Percentiles rank a stretch among this genome's conserved stretches.
phyloP scores from a whole-genome alignment of 1,140 invertebrate species.

The Aphaenogaster floridana region DNA sequence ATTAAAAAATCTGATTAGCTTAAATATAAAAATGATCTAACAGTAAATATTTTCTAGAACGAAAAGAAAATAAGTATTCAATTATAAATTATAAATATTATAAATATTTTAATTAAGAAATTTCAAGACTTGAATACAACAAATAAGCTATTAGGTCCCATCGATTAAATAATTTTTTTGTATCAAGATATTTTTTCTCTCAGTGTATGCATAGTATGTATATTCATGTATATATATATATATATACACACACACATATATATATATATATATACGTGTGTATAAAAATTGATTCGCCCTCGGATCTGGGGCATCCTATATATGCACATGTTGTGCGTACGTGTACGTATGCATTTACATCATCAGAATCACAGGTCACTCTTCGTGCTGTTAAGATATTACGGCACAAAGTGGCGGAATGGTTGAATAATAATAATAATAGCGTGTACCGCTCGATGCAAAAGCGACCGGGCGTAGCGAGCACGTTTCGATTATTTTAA shows the following conservation, averaged over 20 bases:
- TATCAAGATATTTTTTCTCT: no score
- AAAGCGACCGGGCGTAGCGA: neutral
- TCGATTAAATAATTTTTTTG: no score
- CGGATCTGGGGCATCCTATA: neutral
- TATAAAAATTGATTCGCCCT: constrained; percentile 1
- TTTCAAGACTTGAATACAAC: no score
- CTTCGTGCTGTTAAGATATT: neutral
- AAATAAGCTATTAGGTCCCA: no score
- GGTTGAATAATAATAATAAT: constrained; percentile 4
- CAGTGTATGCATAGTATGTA: no score
- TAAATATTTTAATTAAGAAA: no score
- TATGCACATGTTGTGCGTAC: neutral
- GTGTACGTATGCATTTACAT: neutral
- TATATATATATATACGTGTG: neutral
- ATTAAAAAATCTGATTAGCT: no score
- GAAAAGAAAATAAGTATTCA: no score
- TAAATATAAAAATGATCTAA: no score
- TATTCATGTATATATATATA: neutral
- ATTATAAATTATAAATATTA: no score
- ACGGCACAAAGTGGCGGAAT: neutral
- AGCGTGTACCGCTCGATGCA: neutral
- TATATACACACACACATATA: neutral
- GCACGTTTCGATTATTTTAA: neutral
- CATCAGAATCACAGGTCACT: constrained; percentile 16
- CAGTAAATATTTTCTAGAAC: no score